A percentile compares a stretch with the other conserved stretches of the same genome.
phyloP scores from a whole-genome alignment of 2,113 vertebrate species.

The Lophochroa leadbeateri region DNA sequence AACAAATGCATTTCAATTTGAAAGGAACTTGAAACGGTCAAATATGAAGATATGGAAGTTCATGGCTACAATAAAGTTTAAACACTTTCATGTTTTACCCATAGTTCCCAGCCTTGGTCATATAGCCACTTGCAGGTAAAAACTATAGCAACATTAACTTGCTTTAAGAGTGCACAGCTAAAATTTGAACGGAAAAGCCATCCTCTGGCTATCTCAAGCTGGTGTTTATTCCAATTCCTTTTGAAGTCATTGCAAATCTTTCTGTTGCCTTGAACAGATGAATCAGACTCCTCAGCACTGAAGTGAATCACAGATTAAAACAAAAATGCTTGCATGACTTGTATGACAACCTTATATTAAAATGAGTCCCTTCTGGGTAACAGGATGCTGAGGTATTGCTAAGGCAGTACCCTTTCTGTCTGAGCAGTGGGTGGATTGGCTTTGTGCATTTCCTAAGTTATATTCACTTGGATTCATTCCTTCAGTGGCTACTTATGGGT shows the following conservation, averaged over 20 bases:
- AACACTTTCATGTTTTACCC: not conserved
- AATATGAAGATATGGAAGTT: not conserved
- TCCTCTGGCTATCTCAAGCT: not conserved
- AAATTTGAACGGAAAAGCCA: not conserved
- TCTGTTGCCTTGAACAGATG: not conserved
- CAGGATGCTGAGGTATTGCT: not conserved
- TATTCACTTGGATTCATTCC: slow-evolving; percentile 3
- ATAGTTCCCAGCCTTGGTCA: not conserved
- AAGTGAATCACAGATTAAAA: not conserved
- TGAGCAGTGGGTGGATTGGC: not conserved
- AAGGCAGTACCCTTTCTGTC: not conserved
- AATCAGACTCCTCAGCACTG: not conserved
- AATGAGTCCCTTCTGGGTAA: not conserved
- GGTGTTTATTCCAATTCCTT: not conserved
- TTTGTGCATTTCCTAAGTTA: not conserved
- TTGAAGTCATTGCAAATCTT: not conserved
- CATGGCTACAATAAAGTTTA: not conserved
- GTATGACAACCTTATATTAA: not conserved
- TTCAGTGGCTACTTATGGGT: not conserved
- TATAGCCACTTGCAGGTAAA: not conserved
- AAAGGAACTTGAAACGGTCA: not conserved
- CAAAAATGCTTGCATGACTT: not conserved
- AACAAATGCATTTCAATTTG: not conserved
- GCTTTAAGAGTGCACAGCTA: not conserved
- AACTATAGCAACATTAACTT: not conserved